phyloP scores from a whole-genome alignment of 2,888 invertebrate species.

The Thelaira solivaga region DNA sequence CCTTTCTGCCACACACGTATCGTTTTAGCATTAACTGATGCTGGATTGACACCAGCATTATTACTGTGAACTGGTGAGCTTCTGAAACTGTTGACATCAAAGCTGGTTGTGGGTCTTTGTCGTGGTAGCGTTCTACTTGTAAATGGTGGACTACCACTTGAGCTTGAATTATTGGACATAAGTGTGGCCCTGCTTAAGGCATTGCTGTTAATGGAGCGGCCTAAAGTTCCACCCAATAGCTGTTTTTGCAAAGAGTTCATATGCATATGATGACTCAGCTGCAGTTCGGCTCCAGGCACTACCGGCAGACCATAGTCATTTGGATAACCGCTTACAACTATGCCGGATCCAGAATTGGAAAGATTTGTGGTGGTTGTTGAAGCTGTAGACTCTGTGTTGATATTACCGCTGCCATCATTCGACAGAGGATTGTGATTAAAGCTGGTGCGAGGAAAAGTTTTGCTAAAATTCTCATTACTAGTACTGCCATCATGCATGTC shows the following conservation, averaged over 20 bases:
- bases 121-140: conserved; percentile 68
- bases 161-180: conserved; percentile 60
- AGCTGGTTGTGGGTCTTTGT: conserved; percentile 63
- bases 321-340: conserved; percentile 80
- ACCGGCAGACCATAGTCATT: conserved; percentile 88
- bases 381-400: conserved; percentile 69
- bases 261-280: conserved; percentile 74
- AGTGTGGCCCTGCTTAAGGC: conserved; percentile 60
- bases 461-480: conserved; percentile 80
- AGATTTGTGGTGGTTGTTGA: conserved; percentile 75
- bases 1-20: conserved; percentile 92
- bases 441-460: conserved; percentile 80
- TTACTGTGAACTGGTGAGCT: conserved; percentile 65
- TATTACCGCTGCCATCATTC: conserved; percentile 59
- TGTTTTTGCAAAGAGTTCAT: conserved; percentile 78
- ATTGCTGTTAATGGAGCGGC: conserved; percentile 56
- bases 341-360: conserved; percentile 66
- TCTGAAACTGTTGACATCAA: conserved; percentile 61
- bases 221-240: conserved; percentile 74
- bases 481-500: conserved; percentile 75
- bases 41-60: conserved; percentile 72
- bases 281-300: conserved; percentile 78
- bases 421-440: conserved; percentile 60
- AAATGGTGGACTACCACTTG: conserved; percentile 68
- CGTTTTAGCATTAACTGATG: conserved; percentile 84